Evolutionary conservation across 2,888 invertebrate species (phyloP), one percentile per base, ranked within the genome.

Genomic region (Rhaphigaster nebulosa): DNA sequence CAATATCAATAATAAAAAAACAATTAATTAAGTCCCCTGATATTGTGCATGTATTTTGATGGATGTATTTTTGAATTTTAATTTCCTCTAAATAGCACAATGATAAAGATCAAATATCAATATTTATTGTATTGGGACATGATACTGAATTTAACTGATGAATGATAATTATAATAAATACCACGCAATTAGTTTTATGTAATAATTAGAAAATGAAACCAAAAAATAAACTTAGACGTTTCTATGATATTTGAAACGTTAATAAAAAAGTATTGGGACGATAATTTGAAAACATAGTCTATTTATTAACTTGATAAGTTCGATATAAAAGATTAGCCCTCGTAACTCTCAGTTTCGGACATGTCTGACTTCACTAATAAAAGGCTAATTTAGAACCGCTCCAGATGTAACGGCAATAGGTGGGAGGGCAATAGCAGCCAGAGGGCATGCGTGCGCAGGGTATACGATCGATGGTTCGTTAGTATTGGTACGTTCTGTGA

Each of bases 401-500:
- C 45, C 41, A 41, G 84, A 84, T 45, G n/a, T 26, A 45, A 84
- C 84, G 84, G 84, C 84, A 84, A n/a, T n/a, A 45, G 80, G 84
- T 84, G 84, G 45, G 45, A 84, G 84, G 41, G 84, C 45, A 45
- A 18, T n/a, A 45, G 84, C 45, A n/a, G n/a, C n/a, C n/a, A n/a
- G 45, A 15, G 45, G 45, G 45, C 45, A 84, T 84, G 84, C 84
- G 84, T 84, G 84, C 84, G 84, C 84, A 84, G 41, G 84, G 26
- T 41, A 13, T 26, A 26, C 84, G 45, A 84, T 84, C 84, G 84
- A 84, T 84, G 45, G 84, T 45, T 84, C 10, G 45, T 84, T n/a
- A 84, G 84, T 84, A 50, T 84, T 84, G 84, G 45, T 84, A 10
- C 45, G 84, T 41, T 84, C 84, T n/a, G 84, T 84, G 84, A 84